A percentile compares a stretch with the other conserved stretches of the same genome.
phyloP scores from a whole-genome alignment of 2,113 vertebrate genomes.

The Xyrauchen texanus region DNA sequence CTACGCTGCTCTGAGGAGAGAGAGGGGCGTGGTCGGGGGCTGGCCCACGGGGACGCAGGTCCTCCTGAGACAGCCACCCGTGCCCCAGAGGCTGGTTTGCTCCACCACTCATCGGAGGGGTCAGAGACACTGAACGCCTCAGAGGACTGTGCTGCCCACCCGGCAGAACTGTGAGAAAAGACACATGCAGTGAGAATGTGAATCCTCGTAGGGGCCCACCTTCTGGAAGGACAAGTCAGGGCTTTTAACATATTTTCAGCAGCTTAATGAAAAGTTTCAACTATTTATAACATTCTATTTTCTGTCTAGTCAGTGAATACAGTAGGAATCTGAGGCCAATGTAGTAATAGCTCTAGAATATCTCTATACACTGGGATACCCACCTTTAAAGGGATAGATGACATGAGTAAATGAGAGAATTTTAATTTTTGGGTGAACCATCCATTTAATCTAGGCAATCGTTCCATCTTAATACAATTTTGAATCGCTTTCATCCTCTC shows the following conservation, averaged over 20 bases:
- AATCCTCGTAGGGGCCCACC: not conserved
- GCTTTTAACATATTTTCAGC: no score
- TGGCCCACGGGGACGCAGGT: conserved; percentile 88
- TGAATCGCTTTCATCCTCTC: no score
- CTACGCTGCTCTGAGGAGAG: conserved; percentile 98
- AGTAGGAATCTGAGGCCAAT: not conserved
- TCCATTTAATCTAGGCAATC: no score
- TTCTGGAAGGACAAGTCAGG: not conserved
- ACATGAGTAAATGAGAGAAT: no score
- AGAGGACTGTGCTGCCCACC: conserved; percentile 94
- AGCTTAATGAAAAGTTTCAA: no score
- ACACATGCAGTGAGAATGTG: not conserved
- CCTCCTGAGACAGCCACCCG: conserved; percentile 99
- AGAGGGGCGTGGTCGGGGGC: conserved; percentile 95
- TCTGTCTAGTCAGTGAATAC: conserved; percentile 1
- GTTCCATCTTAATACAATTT: no score
- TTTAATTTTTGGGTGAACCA: no score
- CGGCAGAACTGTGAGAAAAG: conserved; percentile 83
- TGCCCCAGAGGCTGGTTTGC: conserved; percentile 90
- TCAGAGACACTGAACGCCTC: conserved; percentile 98
- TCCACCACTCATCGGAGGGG: conserved; percentile 95
- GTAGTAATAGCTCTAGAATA: not conserved
- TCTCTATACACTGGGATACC: no score
- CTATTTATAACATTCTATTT: not conserved
- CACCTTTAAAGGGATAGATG: not conserved